A percentile compares a stretch with the other conserved stretches of the same genome.
Evolutionary conservation across 2,113 vertebrate species (phyloP).

Genomic region (Ptilorrhoa leucosticta): DNA sequence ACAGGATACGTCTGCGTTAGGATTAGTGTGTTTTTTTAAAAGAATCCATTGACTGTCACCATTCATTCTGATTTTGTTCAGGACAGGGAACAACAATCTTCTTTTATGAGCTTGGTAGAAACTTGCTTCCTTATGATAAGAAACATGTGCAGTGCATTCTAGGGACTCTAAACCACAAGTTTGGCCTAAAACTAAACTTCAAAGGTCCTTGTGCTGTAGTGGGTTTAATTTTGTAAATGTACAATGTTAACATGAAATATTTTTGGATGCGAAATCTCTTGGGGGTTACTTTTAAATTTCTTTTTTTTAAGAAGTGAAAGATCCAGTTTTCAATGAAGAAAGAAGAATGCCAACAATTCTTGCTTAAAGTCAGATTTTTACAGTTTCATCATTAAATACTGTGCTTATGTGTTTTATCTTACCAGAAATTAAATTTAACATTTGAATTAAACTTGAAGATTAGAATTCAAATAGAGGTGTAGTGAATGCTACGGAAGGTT

Average conservation of each 20-base stretch:
- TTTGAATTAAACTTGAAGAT: neutral
- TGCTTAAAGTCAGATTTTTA: neutral
- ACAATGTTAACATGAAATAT: neutral
- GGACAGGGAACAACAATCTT: neutral
- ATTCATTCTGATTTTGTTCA: neutral
- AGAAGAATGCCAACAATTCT: neutral
- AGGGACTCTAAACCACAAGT: neutral
- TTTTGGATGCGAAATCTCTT: neutral
- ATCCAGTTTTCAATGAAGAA: neutral
- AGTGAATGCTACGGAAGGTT: neutral
- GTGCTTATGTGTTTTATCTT: neutral
- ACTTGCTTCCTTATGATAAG: neutral
- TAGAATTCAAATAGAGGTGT: neutral
- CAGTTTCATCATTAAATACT: neutral
- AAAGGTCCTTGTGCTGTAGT: neutral
- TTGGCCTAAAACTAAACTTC: neutral
- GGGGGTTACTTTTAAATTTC: neutral
- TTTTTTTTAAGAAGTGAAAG: neutral
- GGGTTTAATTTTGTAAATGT: neutral
- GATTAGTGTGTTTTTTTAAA: accelerated
- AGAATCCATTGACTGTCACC: neutral
- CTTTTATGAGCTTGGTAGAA: neutral
- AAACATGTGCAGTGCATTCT: neutral
- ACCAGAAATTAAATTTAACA: neutral
- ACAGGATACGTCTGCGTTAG: neutral